Evolutionary conservation across 2,797 vertebrate genomes (phyloP), one percentile per base, ranked within the genome.

Genomic region (Sibirionetta formosa): DNA sequence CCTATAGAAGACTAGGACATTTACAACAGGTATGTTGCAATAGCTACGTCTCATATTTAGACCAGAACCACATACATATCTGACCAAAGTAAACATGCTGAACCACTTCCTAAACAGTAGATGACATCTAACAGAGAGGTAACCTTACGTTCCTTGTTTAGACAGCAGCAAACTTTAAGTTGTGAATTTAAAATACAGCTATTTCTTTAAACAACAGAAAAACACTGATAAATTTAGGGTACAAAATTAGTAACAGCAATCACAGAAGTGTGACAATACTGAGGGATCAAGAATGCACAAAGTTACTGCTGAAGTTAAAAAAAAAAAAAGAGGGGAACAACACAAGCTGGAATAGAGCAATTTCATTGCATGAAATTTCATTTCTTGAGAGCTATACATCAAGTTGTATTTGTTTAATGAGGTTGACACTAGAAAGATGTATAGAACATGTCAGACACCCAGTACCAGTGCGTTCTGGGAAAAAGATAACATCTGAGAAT

Each of bases 381-480:
- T 99, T 99, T 98, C 98, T 99, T 98, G 98, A 98, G 98, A 98
- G 97, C 98, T 96, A 99, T 98, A 98, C 96, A 99, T 99, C 98
- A 99, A 97, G 88, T 79, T 88, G 98, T 91, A 98, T 99, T 99
- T 99, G 99, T 99, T 99, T 99, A 99, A 99, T 99, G 99, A 99
- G 98, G 98, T 96, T 98, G 98, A 98, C 98, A 98, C 98, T 95
- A 97, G 98, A 98, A 99, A 99, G 99, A 99, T 98, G 98, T 99
- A 99, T 99, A 99, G 99, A 99, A 99, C 98, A 99, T 98, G 99
- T 99, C 99, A 99, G 98, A 98, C 97, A 98, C 98, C 98, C 99
- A 96, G 98, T 99, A 98, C 98, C 98, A 97, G 98, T 95, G 98
- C 98, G 97, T 99, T 98, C 98, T 98, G 98, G 98, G 98, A 98